phyloP scores from a whole-genome alignment of 2,888 invertebrate genomes.

The Sceliomorpha sp. region DNA sequence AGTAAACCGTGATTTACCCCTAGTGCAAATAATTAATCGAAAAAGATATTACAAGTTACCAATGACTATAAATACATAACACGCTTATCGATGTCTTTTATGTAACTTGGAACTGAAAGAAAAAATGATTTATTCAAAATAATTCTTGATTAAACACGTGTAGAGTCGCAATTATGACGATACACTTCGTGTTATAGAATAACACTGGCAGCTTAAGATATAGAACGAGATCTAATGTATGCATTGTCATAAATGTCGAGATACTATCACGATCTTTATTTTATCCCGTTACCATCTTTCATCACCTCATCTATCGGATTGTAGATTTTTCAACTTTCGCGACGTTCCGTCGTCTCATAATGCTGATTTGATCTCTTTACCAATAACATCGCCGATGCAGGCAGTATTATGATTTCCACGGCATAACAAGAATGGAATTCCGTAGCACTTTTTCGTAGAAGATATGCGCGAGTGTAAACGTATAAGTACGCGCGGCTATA shows the following conservation, averaged over 20 bases:
- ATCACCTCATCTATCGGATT: too few relatives aligned
- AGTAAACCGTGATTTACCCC: too few relatives aligned
- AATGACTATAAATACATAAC: too few relatives aligned
- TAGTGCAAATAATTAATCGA: too few relatives aligned
- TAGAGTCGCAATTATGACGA: too few relatives aligned
- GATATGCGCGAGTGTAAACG: slow-evolving; percentile 14
- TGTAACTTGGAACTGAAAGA: too few relatives aligned
- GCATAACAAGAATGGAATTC: slow-evolving; percentile 6
- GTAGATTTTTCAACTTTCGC: neutral
- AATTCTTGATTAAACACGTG: too few relatives aligned
- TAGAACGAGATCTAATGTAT: neutral
- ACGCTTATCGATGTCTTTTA: too few relatives aligned
- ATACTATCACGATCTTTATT: slow-evolving; percentile 2
- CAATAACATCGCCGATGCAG: neutral
- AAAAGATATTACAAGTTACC: too few relatives aligned
- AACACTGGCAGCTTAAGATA: neutral
- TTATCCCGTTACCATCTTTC: neutral
- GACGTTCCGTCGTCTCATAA: slow-evolving; percentile 6
- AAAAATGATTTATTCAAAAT: too few relatives aligned
- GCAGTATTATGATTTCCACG: slow-evolving; percentile 3
- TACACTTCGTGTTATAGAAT: neutral
- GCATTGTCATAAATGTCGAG: neutral
- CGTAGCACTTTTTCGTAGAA: slow-evolving; percentile 6
- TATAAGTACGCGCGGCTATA: slow-evolving; percentile 26
- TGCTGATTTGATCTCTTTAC: slow-evolving; percentile 9